Evolutionary conservation across 2,113 vertebrate species (phyloP), one percentile per base, ranked within the genome.

Genomic region (Spermophilus dauricus): DNA sequence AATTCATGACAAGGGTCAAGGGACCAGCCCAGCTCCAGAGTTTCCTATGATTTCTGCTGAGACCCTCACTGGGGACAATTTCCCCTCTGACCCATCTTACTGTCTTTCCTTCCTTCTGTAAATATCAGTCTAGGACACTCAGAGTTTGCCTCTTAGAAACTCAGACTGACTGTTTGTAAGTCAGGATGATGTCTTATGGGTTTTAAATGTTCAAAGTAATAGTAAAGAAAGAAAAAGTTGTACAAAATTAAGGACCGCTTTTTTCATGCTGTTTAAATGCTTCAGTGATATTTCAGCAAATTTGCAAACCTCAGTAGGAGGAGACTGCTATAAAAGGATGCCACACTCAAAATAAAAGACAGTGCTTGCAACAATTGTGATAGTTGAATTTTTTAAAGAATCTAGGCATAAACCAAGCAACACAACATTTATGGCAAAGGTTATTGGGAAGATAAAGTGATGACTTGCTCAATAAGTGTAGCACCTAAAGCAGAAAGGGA

Each of bases 1-100:
- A 69, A 7, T 11, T 34, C 1, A 5, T 48, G 37, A 13, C 37
- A 56, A 11, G 5, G 45, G 4, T 67, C 10, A 53, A 30, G 48
- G 12, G 24, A 4, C 1, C 2, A 18, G 3, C 11, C 8, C 7
- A 69, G 16, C 4, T 22, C 32, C 24, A 24, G 26, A 26, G n/a
- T 24, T 39, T 42, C 45, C 30, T 65, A 2, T 4, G 20, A 45
- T 48, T 73, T 58, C 67, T 42, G 17, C 45, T 32, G 16, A 51
- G 53, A 24, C 56, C 30, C 3, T 45, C 6, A 2, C 20, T 12
- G 32, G 51, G 14, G 26, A 8, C 30, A 75, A 0, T 37, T 32
- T 10, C 1, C 28, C 28, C 6, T 70, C 30, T 87, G 24, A 14
- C 39, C 11, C 8, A 48, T 1, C 42, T 24, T 18, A 28, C 8